Evolutionary conservation across 2,797 vertebrate genomes (phyloP).

Genomic region (Eremophila alpestris): DNA sequence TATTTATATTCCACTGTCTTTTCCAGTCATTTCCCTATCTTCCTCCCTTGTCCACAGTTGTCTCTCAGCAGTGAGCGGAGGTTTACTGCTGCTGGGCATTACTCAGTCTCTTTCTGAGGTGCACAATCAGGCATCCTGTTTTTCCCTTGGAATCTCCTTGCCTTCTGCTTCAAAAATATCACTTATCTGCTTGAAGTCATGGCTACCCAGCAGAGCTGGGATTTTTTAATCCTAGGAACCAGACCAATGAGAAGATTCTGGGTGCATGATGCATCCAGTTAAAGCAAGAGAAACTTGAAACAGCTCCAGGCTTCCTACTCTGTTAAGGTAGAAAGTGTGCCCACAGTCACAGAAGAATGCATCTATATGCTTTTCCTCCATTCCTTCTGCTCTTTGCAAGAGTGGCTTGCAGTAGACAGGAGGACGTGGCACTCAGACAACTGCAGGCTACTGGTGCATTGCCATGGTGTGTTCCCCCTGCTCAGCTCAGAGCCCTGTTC

Average conservation of each 20-base stretch:
- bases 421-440: accelerated
- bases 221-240: background rate
- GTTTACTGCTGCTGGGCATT: background rate
- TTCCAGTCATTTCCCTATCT: background rate
- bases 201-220: background rate
- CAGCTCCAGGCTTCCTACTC: background rate
- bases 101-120: conserved; percentile 30
- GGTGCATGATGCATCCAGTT: background rate
- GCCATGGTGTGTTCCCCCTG: background rate
- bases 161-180: conserved; percentile 26
- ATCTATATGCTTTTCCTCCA: background rate
- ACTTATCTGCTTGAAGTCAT: conserved; percentile 14
- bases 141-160: conserved; percentile 50
- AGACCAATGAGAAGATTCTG: background rate
- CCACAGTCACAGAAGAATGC: background rate
- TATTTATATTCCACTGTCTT: background rate
- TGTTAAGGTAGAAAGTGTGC: background rate
- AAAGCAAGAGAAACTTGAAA: background rate
- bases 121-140: conserved; percentile 34
- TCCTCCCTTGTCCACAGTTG: background rate
- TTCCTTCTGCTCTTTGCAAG: background rate
- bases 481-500: background rate
- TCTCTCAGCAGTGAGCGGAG: conserved; percentile 4
- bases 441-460: background rate
- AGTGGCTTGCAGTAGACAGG: background rate